These are phyloP conservation scores for Gari tellinella DNA, from an alignment of 2,888 invertebrate species.

Conservation along the genomic window DNA sequence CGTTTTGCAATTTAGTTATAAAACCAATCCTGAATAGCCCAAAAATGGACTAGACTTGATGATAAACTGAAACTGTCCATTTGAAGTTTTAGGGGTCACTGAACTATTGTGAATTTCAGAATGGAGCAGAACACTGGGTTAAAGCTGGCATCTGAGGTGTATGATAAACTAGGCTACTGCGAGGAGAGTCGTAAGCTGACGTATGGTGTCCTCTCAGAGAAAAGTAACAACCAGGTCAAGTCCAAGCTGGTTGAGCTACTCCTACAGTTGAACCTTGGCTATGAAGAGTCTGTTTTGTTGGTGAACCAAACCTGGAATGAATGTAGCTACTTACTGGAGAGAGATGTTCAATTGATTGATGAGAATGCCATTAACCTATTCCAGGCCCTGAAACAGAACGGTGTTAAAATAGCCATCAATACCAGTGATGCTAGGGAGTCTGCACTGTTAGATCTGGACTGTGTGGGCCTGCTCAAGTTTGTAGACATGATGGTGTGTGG, in stretches of 20 bases:
- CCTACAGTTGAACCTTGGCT: constrained; percentile 76
- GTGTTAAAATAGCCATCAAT: constrained; percentile 85
- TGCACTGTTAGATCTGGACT: constrained; percentile 69
- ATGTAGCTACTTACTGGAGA: constrained; percentile 49
- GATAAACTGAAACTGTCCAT: too few species aligned
- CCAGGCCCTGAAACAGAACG: constrained; percentile 79
- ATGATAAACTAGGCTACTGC: constrained; percentile 83
- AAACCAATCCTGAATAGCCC: too few species aligned
- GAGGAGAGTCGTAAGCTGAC: constrained; percentile 73
- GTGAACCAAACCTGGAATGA: constrained; percentile 73
- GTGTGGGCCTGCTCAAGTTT: constrained; percentile 73
- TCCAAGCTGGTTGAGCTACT: constrained; percentile 80
- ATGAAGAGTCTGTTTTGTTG: constrained; percentile 74
- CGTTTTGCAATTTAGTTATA: too few species aligned
- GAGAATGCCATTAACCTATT: constrained; percentile 73
- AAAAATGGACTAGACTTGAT: too few species aligned
- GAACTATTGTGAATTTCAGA: constrained; percentile 70
- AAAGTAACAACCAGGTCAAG: constrained; percentile 82
- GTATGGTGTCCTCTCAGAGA: constrained; percentile 82
- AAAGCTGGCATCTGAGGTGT: constrained; percentile 78
- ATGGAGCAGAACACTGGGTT: constrained; percentile 82
- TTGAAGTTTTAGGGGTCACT: too few species aligned
- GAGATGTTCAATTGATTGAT: constrained; percentile 61
- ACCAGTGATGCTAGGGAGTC: constrained; percentile 82
- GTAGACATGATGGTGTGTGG: constrained; percentile 85